phyloP scores from a whole-genome alignment of 2,797 vertebrate species.

The Pseudocheirus occidentalis region DNA sequence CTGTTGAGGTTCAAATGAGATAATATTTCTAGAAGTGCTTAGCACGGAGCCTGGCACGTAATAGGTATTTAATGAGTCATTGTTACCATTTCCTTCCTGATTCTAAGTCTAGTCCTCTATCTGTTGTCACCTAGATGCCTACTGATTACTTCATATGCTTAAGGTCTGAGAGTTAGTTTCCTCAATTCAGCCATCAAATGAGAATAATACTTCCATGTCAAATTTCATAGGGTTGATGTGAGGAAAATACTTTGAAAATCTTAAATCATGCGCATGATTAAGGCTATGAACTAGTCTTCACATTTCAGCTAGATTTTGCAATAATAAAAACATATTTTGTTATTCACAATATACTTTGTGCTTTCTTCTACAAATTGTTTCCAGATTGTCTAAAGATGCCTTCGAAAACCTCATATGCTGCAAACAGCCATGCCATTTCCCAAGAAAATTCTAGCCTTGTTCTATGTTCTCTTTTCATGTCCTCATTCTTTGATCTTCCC shows the following conservation, averaged over 20 bases:
- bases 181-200: background rate
- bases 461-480: background rate
- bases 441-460: background rate
- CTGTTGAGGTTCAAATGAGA: background rate
- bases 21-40: background rate
- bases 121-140: background rate
- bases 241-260: background rate
- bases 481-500: background rate
- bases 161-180: background rate
- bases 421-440: background rate
- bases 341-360: background rate
- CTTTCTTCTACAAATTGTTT: background rate
- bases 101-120: background rate
- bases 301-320: background rate
- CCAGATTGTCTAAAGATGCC: background rate
- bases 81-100: background rate
- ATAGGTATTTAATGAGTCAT: background rate
- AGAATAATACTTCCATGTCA: background rate
- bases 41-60: accelerated
- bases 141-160: background rate
- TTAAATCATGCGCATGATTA: background rate
- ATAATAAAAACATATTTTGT: background rate
- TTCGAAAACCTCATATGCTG: background rate
- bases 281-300: background rate
- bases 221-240: background rate